Percentiles rank a stretch among this genome's conserved stretches.
Evolutionary conservation across 2,797 vertebrate genomes (phyloP).

Genomic region (Botia kubotai): DNA sequence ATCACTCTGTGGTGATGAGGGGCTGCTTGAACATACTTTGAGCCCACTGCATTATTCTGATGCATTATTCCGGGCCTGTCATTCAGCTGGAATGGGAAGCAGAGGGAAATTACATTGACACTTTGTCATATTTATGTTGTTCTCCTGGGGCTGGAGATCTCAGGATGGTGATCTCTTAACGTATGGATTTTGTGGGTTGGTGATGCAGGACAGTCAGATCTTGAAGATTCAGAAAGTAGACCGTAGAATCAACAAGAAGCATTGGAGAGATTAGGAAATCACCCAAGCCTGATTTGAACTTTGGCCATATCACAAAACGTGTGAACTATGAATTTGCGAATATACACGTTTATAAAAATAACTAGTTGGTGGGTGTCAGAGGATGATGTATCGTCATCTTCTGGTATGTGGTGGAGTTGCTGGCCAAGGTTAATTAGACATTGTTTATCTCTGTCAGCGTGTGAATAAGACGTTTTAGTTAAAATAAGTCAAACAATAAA

Average conservation of each 20-base stretch:
- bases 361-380: neutral
- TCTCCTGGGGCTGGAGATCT: neutral
- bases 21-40: constrained; percentile 34
- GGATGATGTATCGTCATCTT: neutral
- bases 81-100: constrained; percentile 33
- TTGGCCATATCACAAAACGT: too few species aligned
- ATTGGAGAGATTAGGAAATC: neutral
- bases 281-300: neutral
- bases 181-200: neutral
- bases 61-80: constrained; percentile 20
- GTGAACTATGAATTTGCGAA: too few species aligned
- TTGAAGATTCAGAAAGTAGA: too few species aligned
- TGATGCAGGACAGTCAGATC: neutral
- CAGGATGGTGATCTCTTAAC: neutral
- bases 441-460: neutral
- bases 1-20: constrained; percentile 9
- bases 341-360: too few species aligned
- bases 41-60: constrained; percentile 36
- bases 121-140: constrained; percentile 12
- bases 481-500: constrained; percentile 26
- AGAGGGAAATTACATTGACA: constrained; percentile 9
- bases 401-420: neutral
- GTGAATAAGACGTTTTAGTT: neutral
- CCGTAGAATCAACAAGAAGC: neutral
- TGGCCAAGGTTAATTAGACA: neutral